Evolutionary conservation across 2,113 vertebrate species (phyloP).

Genomic region (Gasterosteus nipponicus): DNA sequence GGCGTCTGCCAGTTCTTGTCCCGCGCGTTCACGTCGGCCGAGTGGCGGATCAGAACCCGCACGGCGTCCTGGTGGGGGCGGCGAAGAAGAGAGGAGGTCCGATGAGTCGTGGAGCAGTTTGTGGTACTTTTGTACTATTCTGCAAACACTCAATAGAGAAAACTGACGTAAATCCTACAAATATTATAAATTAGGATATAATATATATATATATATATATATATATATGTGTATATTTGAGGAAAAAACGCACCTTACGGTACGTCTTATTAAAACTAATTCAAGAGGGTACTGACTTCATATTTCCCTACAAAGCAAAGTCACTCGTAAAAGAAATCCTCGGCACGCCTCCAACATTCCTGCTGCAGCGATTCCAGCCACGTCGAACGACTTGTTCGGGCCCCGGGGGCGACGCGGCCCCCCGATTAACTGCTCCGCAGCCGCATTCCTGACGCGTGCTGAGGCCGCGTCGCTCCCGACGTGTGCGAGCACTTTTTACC

Average conservation of each 20-base stretch:
- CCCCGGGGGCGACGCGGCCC: not conserved
- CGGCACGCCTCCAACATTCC: not conserved
- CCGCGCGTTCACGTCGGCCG: conserved; percentile 93
- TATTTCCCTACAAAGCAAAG: not conserved
- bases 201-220: no score
- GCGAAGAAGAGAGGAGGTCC: no score
- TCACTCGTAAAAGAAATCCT: not conserved
- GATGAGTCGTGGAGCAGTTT: no score
- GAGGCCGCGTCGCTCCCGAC: not conserved
- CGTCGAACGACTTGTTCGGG: conserved; percentile 38
- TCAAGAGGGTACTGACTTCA: not conserved
- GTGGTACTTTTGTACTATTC: no score
- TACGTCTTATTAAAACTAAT: no score
- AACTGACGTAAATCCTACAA: no score
- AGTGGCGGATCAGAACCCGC: conserved; percentile 93
- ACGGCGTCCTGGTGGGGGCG: conserved; percentile 87
- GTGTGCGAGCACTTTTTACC: not conserved
- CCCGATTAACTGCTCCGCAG: not conserved
- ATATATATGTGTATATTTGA: no score
- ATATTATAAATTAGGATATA: no score
- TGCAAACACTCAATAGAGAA: no score
- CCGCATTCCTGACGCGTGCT: not conserved
- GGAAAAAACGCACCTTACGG: no score
- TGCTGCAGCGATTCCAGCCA: conserved; percentile 17
- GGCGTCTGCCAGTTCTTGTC: conserved; percentile 99